Conservation (phyloP, 2,113 vertebrate genomes). For the Rhipidura dahli region DNA sequence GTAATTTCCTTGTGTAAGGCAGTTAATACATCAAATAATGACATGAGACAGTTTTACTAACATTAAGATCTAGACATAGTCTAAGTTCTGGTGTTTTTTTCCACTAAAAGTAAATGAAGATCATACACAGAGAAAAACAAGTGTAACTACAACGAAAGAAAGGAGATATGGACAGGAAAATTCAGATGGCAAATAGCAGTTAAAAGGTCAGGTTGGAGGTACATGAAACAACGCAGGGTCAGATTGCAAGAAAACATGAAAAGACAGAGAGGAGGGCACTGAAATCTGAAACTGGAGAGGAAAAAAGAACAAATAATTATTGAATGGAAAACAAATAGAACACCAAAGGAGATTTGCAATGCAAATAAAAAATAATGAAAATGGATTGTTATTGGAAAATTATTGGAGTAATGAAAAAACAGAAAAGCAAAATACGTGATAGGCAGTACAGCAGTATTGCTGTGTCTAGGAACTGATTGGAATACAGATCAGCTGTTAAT, state of each 20-base stretch:
- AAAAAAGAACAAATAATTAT: background rate
- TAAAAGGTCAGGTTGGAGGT: background rate
- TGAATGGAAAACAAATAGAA: background rate
- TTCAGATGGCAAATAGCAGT: background rate
- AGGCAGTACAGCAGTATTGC: background rate
- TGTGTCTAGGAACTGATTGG: background rate
- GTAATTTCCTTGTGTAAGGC: background rate
- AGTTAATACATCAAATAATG: background rate
- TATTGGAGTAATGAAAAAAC: background rate
- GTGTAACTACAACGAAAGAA: background rate
- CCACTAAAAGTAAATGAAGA: background rate
- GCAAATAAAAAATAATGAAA: background rate
- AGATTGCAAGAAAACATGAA: background rate
- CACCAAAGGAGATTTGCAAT: background rate
- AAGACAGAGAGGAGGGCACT: background rate
- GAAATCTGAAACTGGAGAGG: constrained; percentile 1
- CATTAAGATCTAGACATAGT: background rate
- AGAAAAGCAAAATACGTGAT: background rate
- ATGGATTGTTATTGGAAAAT: background rate
- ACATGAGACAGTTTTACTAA: background rate
- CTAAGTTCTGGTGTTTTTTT: background rate
- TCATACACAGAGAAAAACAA: background rate
- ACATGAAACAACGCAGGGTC: background rate
- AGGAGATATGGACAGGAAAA: background rate
- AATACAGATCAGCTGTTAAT: background rate